Evolutionary conservation across 2,113 vertebrate species (phyloP).

Genomic region (Alexandromys fortis): DNA sequence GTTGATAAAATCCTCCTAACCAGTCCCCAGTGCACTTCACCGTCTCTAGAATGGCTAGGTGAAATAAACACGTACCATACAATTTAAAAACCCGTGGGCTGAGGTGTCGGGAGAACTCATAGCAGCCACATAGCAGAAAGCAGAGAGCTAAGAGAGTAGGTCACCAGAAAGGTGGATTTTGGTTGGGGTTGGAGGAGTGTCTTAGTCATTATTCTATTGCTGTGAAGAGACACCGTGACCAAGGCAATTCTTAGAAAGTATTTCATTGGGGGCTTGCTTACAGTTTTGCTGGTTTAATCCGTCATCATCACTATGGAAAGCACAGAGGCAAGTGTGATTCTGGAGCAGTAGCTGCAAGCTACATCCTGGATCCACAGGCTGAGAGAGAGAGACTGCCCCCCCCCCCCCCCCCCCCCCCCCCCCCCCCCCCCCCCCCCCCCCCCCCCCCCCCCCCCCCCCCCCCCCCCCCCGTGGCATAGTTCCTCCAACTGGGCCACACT

Average conservation of each 20-base stretch:
- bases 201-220: background rate
- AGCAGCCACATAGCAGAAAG: background rate
- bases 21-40: background rate
- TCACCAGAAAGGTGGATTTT: slow-evolving; percentile 36
- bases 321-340: background rate
- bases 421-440: background rate
- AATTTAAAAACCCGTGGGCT: background rate
- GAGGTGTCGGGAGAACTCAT: background rate
- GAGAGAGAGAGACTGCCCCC: background rate
- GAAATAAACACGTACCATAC: background rate
- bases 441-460: too few relatives aligned
- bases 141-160: background rate
- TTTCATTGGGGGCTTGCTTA: background rate
- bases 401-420: background rate
- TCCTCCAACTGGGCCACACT: background rate
- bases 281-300: background rate
- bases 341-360: background rate
- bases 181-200: background rate
- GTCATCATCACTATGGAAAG: background rate
- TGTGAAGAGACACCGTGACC: background rate
- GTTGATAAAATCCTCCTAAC: background rate
- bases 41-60: background rate
- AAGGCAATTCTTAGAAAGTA: background rate
- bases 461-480: background rate
- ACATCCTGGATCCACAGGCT: background rate